Percentiles rank a stretch among this genome's conserved stretches.
These are phyloP conservation scores for Biston betularia DNA, from an alignment of 2,888 invertebrate species.

Conservation along the genomic window DNA sequence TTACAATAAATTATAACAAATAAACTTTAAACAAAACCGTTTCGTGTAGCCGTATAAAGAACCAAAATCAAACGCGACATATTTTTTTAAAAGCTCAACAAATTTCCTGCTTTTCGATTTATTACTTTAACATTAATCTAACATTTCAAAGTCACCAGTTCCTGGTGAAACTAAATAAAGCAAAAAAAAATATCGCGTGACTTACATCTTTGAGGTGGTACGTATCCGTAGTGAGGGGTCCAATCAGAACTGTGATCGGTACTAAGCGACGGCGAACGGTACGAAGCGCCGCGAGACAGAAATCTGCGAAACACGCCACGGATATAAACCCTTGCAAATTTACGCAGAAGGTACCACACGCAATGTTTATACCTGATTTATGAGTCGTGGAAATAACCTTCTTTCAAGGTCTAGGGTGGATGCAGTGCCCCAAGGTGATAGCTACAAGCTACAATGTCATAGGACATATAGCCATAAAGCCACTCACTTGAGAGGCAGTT, in stretches of 20 bases:
- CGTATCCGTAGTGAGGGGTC: conserved; percentile 60
- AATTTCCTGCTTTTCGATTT: too few species aligned
- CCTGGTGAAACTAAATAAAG: background rate
- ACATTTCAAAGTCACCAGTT: background rate
- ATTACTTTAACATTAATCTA: too few species aligned
- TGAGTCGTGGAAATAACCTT: conserved; percentile 1
- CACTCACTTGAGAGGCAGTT: too few species aligned
- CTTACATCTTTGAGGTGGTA: conserved; percentile 57
- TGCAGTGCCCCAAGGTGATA: too few species aligned
- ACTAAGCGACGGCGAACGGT: conserved; percentile 72
- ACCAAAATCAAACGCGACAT: too few species aligned
- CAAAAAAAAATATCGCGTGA: conserved; percentile 2
- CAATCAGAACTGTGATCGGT: conserved; percentile 73
- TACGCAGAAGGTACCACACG: background rate
- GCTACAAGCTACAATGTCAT: too few species aligned
- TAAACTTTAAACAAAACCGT: too few species aligned
- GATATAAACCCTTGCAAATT: conserved; percentile 4
- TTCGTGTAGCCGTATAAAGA: too few species aligned
- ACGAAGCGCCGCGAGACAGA: conserved; percentile 68
- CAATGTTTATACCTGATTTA: conserved; percentile 12
- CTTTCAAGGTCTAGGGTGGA: background rate
- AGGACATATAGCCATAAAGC: too few species aligned
- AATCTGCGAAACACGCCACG: conserved; percentile 50
- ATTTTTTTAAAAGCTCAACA: too few species aligned
- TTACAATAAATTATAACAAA: too few species aligned